phyloP scores from a whole-genome alignment of 2,888 invertebrate genomes.

The Ophonus ardosiacus region DNA sequence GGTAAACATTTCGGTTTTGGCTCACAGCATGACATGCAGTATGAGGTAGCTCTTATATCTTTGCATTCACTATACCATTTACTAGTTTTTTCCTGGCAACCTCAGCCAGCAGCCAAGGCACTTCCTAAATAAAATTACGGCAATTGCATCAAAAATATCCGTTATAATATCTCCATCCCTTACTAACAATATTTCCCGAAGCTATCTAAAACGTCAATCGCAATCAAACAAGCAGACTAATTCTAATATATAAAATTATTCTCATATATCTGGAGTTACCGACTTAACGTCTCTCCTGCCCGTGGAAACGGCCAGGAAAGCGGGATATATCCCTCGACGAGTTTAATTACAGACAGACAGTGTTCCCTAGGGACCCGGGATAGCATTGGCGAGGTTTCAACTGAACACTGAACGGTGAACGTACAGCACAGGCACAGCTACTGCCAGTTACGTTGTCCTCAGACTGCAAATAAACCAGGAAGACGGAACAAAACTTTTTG shows the following conservation, averaged over 20 bases:
- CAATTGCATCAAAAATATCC: not conserved
- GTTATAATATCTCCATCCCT: not conserved
- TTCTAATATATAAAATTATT: constrained; percentile 54
- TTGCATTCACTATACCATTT: no score
- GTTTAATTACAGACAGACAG: constrained; percentile 75
- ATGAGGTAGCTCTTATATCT: no score
- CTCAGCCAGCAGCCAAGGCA: not conserved
- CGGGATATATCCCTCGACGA: constrained; percentile 64
- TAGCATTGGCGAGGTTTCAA: constrained; percentile 40
- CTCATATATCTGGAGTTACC: constrained; percentile 20
- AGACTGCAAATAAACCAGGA: not conserved
- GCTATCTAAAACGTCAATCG: not conserved
- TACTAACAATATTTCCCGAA: not conserved
- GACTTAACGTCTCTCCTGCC: constrained; percentile 29
- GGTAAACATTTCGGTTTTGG: no score
- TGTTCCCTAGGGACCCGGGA: constrained; percentile 72
- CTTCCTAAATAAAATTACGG: not conserved
- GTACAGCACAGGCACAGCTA: not conserved
- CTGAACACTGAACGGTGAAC: not conserved
- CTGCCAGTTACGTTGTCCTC: not conserved
- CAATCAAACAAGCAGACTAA: not conserved
- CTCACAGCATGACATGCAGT: no score
- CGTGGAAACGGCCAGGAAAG: constrained; percentile 13
- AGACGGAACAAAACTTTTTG: not conserved
- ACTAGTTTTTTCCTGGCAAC: no score